A percentile compares a stretch with the other conserved stretches of the same genome.
These are phyloP conservation scores for Apogon talboti DNA, from an alignment of 2,797 vertebrate genomes.

Conservation along the genomic window DNA sequence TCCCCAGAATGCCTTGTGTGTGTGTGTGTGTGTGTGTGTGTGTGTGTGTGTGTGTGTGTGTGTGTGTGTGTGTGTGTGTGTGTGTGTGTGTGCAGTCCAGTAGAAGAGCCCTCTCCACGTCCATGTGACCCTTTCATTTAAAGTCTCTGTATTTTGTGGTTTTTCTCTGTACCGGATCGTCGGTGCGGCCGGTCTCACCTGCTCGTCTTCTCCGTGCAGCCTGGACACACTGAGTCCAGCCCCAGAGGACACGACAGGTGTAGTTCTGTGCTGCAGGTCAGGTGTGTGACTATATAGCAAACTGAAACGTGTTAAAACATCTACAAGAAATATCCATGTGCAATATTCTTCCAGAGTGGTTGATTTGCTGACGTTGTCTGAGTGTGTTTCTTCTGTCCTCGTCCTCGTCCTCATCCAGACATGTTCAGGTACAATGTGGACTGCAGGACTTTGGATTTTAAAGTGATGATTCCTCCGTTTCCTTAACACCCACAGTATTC, in stretches of 20 bases:
- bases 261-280: slow-evolving; percentile 89
- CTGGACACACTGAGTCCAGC: slow-evolving; percentile 87
- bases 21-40: slow-evolving; percentile 65
- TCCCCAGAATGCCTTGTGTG: slow-evolving; percentile 65
- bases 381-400: neutral
- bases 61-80: slow-evolving; percentile 65
- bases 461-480: neutral
- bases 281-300: slow-evolving; percentile 83
- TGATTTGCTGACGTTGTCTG: neutral
- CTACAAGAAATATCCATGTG: slow-evolving; percentile 89
- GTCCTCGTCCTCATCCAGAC: neutral
- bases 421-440: slow-evolving; percentile 13
- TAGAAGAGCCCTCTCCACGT: slow-evolving; percentile 67
- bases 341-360: slow-evolving; percentile 86
- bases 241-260: slow-evolving; percentile 85
- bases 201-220: slow-evolving; percentile 82
- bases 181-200: slow-evolving; percentile 82
- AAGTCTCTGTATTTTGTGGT: slow-evolving; percentile 16
- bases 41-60: slow-evolving; percentile 73
- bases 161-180: slow-evolving; percentile 85
- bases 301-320: slow-evolving; percentile 88
- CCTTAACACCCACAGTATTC: no score
- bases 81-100: slow-evolving; percentile 54
- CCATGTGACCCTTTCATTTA: slow-evolving; percentile 62
- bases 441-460: neutral